Base-by-base conservation (phyloP, 2,113 vertebrate genomes). In the Bufo bufo region DNA sequence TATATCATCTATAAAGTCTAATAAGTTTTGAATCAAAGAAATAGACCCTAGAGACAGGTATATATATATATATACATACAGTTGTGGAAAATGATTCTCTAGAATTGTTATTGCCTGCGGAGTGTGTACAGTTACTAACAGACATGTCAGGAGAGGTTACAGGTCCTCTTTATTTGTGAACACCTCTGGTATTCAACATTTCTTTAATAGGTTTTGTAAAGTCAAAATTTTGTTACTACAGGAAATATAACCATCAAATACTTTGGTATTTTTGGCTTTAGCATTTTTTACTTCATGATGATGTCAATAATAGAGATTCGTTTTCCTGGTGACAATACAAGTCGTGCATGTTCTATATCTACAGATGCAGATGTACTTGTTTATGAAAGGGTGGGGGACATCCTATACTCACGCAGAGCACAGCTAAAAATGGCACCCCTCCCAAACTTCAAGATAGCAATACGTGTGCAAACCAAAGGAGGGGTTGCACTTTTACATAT, bases 311-410 rank as follows among this genome's bases (percentile, higher is more conserved):
- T 11, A 78, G 2, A 58, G 52, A 43, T 58, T 33, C 59, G 50
- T 56, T 78, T 78, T 56, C 17, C 17, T 78, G 20, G 11, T 23
- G n/a, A 80, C 12, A 80, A 52, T 80, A 33, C 6, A n/a, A 13
- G 6, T 59, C 5, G 17, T 66, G 6, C 59, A 52, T 47, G 47
- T 82, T 82, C 43, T 82, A 14, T 20, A 66, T 13, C 61, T 8
- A 12, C 16, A n/a, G 20, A 66, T 20, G 54, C 45, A 82, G 20
- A 65, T 2, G 10, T 50, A 19, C 33, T 74, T 85, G 83, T 33
- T 85, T 58, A 58, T 85, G 45, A 14, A 61, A 59, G 84, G 84
- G 84, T 85, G 71, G 71, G 54, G 71, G 71, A 77, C 84, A 85
- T 85, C 71, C 84, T 85, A 77, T 85, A 61, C 43, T 74, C 54